phyloP scores from a whole-genome alignment of 2,888 invertebrate genomes.

The Artemia sinica region DNA sequence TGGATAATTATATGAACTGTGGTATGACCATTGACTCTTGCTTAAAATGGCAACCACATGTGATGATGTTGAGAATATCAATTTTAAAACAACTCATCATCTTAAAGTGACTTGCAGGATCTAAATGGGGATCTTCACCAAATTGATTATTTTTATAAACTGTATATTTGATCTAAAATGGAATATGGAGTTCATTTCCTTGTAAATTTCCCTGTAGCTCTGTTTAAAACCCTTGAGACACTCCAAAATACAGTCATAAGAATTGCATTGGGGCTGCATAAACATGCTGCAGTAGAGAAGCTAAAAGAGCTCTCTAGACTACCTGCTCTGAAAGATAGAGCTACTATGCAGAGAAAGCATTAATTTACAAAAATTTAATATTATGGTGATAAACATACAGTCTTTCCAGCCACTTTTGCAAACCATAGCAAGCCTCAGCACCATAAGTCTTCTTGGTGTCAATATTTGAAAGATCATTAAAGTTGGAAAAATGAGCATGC shows the following conservation, averaged over 20 bases:
- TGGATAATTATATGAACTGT: too few relatives aligned
- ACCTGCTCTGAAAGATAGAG: background rate
- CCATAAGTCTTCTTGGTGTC: too few relatives aligned
- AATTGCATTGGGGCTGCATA: background rate
- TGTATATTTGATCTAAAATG: too few relatives aligned
- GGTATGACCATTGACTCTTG: background rate
- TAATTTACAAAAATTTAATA: background rate
- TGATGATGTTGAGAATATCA: background rate
- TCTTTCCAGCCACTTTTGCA: background rate
- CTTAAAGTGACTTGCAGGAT: background rate
- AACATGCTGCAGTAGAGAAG: background rate
- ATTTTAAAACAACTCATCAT: background rate
- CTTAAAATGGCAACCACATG: background rate
- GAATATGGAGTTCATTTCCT: background rate
- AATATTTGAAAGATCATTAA: too few relatives aligned
- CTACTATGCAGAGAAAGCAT: background rate
- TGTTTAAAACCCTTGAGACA: background rate
- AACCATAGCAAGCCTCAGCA: background rate
- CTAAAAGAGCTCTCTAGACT: background rate
- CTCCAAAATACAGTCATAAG: background rate
- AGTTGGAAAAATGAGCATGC: too few relatives aligned
- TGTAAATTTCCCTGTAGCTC: accelerated
- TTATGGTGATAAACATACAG: background rate
- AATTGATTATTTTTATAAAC: too few relatives aligned
- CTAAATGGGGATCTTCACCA: too few relatives aligned